phyloP scores from a whole-genome alignment of 2,888 invertebrate genomes.

The Drosophila ochracea region DNA sequence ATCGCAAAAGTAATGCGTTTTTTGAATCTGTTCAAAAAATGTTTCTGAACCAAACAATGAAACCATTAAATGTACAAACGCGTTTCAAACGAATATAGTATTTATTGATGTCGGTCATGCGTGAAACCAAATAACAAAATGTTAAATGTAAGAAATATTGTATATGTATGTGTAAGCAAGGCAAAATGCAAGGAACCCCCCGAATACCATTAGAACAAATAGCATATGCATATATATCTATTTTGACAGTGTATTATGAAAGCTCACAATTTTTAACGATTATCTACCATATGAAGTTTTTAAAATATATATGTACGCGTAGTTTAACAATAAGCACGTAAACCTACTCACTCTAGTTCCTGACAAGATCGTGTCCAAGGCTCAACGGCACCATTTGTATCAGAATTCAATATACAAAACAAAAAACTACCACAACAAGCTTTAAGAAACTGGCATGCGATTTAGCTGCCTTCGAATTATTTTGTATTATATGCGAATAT shows the following conservation, averaged over 20 bases:
- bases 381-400: conserved; percentile 37
- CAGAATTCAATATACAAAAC: conserved; percentile 43
- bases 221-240: conserved; percentile 43
- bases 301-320: conserved; percentile 29
- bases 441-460: conserved; percentile 59
- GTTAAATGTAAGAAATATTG: conserved; percentile 21
- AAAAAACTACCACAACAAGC: conserved; percentile 52
- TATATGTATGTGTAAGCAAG: conserved; percentile 35
- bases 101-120: conserved; percentile 30
- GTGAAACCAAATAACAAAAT: conserved; percentile 15
- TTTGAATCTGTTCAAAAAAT: conserved; percentile 83
- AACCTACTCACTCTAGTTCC: conserved; percentile 68
- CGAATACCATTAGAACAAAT: conserved; percentile 36
- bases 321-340: conserved; percentile 47
- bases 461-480: conserved; percentile 36
- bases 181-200: conserved; percentile 31
- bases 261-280: conserved; percentile 27
- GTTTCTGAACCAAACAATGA: conserved; percentile 73
- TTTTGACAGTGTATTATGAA: conserved; percentile 39
- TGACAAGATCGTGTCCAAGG: conserved; percentile 48
- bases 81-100: conserved; percentile 23
- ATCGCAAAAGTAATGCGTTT: conserved; percentile 83
- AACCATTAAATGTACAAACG: conserved; percentile 38
- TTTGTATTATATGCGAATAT: conserved; percentile 66
- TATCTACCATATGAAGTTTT: conserved; percentile 7